These are phyloP conservation scores for Adelges cooleyi DNA, from an alignment of 1,140 invertebrate species.

Conservation along the genomic window DNA sequence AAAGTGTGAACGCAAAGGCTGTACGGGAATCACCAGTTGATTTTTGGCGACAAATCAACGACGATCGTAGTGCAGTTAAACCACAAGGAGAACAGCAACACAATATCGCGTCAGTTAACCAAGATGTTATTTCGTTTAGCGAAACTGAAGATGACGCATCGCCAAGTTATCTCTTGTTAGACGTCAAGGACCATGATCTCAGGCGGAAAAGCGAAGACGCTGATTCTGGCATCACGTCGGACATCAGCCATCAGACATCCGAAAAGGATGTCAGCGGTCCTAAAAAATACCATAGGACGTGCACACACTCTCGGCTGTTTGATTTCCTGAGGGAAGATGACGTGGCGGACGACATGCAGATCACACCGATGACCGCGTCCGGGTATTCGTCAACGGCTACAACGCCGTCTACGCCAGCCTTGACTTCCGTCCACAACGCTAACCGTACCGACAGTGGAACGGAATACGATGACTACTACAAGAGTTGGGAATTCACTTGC, in stretches of 20 bases:
- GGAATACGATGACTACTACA: conserved; percentile 16
- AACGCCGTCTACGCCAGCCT: background rate
- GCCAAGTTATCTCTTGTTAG: too few species aligned
- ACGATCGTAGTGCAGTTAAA: background rate
- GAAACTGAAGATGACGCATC: too few species aligned
- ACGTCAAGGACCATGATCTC: too few species aligned
- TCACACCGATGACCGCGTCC: background rate
- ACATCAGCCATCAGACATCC: background rate
- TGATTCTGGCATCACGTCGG: background rate
- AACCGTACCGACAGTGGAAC: background rate
- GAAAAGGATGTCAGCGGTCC: background rate
- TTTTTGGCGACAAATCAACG: conserved; percentile 21
- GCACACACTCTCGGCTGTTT: conserved; percentile 7
- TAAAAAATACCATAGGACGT: conserved; percentile 14
- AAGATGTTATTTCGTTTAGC: too few species aligned
- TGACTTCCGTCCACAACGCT: background rate
- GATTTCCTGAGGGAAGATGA: background rate
- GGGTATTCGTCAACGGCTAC: conserved; percentile 11
- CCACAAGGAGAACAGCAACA: too few species aligned
- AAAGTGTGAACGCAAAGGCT: too few species aligned
- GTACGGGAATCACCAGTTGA: background rate
- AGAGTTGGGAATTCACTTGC: conserved; percentile 9
- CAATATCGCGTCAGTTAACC: too few species aligned
- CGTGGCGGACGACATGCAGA: background rate
- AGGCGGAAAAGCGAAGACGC: background rate